These are phyloP conservation scores for Naja naja DNA, from an alignment of 2,113 vertebrate species.

Conservation along the genomic window DNA sequence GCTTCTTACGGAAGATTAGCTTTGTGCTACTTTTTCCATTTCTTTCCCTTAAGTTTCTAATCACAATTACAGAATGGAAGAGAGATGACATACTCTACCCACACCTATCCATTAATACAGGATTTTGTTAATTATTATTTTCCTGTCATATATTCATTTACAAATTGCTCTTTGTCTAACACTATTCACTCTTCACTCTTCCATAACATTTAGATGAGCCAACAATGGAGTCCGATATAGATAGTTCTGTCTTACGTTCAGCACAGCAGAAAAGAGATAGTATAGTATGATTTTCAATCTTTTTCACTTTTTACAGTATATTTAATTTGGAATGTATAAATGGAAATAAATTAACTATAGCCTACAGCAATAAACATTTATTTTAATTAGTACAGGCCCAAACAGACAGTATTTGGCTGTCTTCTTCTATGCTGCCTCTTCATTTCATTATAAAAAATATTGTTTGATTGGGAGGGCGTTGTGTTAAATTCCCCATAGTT, in stretches of 20 bases:
- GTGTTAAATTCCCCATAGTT: neutral
- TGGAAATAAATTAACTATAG: slow-evolving; percentile 52
- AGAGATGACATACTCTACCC: neutral
- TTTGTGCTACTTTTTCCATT: neutral
- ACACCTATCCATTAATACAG: neutral
- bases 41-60: neutral
- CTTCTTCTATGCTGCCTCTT: slow-evolving; percentile 36
- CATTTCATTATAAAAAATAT: slow-evolving; percentile 37
- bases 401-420: slow-evolving; percentile 40
- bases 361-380: slow-evolving; percentile 52
- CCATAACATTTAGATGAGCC: slow-evolving; percentile 5
- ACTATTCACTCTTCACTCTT: neutral
- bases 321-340: slow-evolving; percentile 54
- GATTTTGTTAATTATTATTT: neutral
- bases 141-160: slow-evolving; percentile 3
- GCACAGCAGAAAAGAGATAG: slow-evolving; percentile 22
- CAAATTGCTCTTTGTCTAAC: neutral
- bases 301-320: slow-evolving; percentile 49
- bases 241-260: slow-evolving; percentile 10
- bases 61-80: neutral
- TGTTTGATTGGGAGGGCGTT: slow-evolving; percentile 32
- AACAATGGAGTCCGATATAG: neutral
- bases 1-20: neutral
- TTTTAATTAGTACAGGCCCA: slow-evolving; percentile 45
- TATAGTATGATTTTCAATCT: slow-evolving; percentile 35